These are phyloP conservation scores for Bugulina stolonifera DNA, from an alignment of 2,888 invertebrate genomes.

Conservation along the genomic window DNA sequence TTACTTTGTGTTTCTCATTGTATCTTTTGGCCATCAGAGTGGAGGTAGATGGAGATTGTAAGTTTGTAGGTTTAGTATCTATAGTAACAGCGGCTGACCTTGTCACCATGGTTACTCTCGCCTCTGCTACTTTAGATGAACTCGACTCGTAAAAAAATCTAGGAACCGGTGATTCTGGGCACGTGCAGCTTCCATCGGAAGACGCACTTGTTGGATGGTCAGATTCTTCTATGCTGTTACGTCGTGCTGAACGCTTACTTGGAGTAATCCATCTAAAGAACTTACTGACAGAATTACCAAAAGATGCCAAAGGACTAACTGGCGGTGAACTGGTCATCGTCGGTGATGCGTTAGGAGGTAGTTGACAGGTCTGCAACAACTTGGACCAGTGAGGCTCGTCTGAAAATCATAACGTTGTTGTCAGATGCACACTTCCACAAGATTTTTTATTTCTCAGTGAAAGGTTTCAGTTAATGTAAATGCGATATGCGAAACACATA, in stretches of 20 bases:
- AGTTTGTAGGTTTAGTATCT: background rate
- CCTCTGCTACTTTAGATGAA: background rate
- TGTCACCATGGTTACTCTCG: background rate
- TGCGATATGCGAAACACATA: no score
- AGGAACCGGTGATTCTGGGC: background rate
- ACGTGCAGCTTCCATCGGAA: background rate
- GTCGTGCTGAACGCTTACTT: no score
- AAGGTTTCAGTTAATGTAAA: no score
- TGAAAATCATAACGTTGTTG: slow-evolving; percentile 27
- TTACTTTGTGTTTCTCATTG: background rate
- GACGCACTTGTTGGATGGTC: background rate
- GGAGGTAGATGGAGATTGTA: background rate
- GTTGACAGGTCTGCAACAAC: slow-evolving; percentile 36
- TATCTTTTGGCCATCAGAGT: background rate
- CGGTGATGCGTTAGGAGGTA: background rate
- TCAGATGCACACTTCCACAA: no score
- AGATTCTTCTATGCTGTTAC: background rate
- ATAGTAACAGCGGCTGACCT: no score
- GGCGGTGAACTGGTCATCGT: background rate
- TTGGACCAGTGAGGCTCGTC: slow-evolving; percentile 43
- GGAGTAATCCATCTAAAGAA: slow-evolving; percentile 10
- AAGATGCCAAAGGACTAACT: background rate
- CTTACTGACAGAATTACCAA: background rate
- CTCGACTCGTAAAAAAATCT: background rate
- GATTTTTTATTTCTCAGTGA: no score